Evolutionary conservation across 2,797 vertebrate species (phyloP).

Genomic region (Perodicticus potto): DNA sequence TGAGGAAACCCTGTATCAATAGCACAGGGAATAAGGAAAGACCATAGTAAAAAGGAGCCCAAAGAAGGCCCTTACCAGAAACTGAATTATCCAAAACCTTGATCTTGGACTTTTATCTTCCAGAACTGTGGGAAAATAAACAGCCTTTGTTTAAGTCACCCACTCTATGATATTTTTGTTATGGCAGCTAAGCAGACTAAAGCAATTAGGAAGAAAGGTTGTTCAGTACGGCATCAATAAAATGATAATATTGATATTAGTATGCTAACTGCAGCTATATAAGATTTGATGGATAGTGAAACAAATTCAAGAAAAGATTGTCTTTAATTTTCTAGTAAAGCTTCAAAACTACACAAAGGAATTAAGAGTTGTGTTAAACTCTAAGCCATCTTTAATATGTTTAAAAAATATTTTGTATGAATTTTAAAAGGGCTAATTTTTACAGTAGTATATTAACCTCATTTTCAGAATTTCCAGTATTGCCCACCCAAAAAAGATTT

Average conservation of each 20-base stretch:
- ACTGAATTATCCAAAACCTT: not conserved
- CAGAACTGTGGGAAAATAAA: not conserved
- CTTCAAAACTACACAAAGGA: constrained; percentile 18
- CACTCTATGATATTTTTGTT: not conserved
- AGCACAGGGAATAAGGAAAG: not conserved
- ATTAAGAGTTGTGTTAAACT: not conserved
- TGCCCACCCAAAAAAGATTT: not conserved
- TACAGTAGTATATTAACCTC: not conserved
- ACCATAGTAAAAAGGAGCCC: not conserved
- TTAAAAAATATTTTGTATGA: not conserved
- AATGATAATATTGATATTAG: not conserved
- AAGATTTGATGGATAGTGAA: not conserved
- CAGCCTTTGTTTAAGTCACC: not conserved
- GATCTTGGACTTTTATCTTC: not conserved
- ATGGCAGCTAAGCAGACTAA: not conserved
- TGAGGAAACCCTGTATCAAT: too few relatives aligned
- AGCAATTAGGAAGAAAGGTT: not conserved
- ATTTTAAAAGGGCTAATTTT: not conserved
- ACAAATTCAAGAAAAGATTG: not conserved
- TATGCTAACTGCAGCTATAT: not conserved
- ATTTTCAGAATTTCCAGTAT: not conserved
- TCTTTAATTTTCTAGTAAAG: not conserved
- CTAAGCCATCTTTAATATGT: not conserved
- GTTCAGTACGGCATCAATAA: not conserved
- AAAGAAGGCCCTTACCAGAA: not conserved